These are phyloP conservation scores for Fregata magnificens DNA, from an alignment of 2,113 vertebrate species.

Conservation along the genomic window DNA sequence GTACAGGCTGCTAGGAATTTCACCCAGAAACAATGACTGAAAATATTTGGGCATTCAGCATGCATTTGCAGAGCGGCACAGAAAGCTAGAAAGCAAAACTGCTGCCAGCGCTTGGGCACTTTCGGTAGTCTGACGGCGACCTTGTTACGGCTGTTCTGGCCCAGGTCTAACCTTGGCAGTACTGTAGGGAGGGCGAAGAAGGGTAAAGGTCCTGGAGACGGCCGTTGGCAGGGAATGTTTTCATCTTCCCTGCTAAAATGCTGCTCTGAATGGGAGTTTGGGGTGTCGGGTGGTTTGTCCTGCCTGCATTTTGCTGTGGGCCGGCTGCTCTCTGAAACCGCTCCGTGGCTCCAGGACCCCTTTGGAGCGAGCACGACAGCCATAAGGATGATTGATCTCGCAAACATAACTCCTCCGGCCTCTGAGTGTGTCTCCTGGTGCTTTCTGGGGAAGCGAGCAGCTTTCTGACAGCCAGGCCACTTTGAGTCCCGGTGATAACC, in stretches of 20 bases:
- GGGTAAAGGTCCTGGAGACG: neutral
- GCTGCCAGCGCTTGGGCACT: neutral
- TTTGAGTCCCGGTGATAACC: neutral
- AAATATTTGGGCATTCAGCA: neutral
- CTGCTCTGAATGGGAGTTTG: neutral
- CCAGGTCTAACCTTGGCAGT: neutral
- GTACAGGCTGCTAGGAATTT: neutral
- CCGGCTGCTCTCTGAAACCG: too few relatives aligned
- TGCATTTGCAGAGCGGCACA: neutral
- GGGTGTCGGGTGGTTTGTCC: neutral
- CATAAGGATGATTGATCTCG: neutral
- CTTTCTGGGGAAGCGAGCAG: neutral
- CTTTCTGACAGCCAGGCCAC: neutral
- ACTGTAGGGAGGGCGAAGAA: neutral
- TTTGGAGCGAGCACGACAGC: neutral
- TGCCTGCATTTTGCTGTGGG: neutral
- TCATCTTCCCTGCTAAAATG: neutral
- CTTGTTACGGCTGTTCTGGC: neutral
- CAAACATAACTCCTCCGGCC: neutral
- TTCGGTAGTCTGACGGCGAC: neutral
- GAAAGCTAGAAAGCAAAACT: neutral
- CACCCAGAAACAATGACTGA: neutral
- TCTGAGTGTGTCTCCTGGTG: neutral
- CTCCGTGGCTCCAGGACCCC: neutral
- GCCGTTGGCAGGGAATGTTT: neutral